phyloP scores from a whole-genome alignment of 1,140 invertebrate genomes.

The Zophobas morio region DNA sequence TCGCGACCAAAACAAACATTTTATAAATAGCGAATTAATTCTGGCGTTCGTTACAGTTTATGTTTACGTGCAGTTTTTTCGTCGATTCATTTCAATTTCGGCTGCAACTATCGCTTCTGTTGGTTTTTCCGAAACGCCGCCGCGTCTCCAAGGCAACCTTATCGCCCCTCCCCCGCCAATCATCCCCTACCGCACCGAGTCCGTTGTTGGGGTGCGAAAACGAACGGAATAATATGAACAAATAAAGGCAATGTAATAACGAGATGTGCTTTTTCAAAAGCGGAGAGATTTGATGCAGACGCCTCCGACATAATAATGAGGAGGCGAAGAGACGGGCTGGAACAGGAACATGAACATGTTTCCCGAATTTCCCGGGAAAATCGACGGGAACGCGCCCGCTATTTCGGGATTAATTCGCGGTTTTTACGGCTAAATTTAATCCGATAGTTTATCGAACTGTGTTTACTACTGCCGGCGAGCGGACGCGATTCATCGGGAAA shows the following conservation, averaged over 20 bases:
- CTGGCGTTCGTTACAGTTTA: too few species aligned
- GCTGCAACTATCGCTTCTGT: too few species aligned
- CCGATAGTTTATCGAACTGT: conserved; percentile 33
- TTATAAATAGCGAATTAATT: too few species aligned
- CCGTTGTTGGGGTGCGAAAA: conserved; percentile 38
- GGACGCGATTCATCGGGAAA: too few species aligned
- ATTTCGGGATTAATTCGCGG: conserved; percentile 24
- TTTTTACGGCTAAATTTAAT: conserved; percentile 18
- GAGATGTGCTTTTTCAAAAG: conserved; percentile 38
- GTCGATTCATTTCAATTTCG: too few species aligned
- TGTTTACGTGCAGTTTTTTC: too few species aligned
- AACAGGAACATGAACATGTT: background rate
- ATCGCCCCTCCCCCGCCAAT: too few species aligned
- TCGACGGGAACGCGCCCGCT: background rate
- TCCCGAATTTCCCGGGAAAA: background rate
- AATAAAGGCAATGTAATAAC: conserved; percentile 47
- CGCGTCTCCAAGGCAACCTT: too few species aligned
- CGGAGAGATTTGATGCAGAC: conserved; percentile 18
- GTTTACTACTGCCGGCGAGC: too few species aligned
- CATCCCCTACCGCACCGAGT: conserved; percentile 31
- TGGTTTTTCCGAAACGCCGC: too few species aligned
- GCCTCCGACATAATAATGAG: conserved; percentile 5
- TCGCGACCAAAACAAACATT: too few species aligned
- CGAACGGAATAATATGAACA: conserved; percentile 44
- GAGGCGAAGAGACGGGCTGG: background rate